Evolutionary conservation across 2,797 vertebrate genomes (phyloP).

Genomic region (Novumbra hubbsi): DNA sequence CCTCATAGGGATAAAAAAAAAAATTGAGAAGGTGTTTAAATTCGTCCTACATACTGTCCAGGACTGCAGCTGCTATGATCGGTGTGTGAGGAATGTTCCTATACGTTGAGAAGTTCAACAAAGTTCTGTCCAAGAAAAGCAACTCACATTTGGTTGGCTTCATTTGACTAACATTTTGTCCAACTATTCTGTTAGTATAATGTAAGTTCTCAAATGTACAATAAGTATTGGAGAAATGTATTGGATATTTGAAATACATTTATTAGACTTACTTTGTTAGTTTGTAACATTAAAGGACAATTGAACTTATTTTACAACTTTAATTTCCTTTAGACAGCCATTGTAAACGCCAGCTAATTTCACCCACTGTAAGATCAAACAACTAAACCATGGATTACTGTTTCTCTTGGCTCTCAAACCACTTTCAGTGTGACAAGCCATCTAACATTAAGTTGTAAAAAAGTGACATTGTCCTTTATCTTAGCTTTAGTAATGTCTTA

Average conservation of each 20-base stretch:
- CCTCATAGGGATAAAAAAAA: constrained; percentile 31
- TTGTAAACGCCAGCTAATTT: too few relatives aligned
- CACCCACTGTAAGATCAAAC: too few relatives aligned
- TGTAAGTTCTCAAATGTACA: constrained; percentile 26
- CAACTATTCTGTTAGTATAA: not conserved
- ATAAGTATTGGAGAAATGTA: constrained; percentile 58
- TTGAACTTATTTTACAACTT: too few relatives aligned
- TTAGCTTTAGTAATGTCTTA: too few relatives aligned
- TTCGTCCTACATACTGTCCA: constrained; percentile 24
- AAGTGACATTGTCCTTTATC: too few relatives aligned
- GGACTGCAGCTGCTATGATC: constrained; percentile 13
- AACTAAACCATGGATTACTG: too few relatives aligned
- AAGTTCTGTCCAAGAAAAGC: constrained; percentile 25
- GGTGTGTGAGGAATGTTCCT: constrained; percentile 6
- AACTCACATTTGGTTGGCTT: constrained; percentile 25
- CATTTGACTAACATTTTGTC: constrained; percentile 40
- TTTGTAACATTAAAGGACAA: too few relatives aligned
- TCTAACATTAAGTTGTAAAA: too few relatives aligned
- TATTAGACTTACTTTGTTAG: too few relatives aligned
- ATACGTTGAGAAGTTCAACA: constrained; percentile 28
- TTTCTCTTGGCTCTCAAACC: too few relatives aligned
- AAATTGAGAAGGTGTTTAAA: constrained; percentile 29
- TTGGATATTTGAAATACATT: constrained; percentile 41
- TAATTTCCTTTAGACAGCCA: too few relatives aligned
- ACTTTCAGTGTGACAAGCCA: too few relatives aligned